Evolutionary conservation across 2,888 invertebrate species (phyloP), one percentile per base, ranked within the genome.

Genomic region (Phengaris arion): DNA sequence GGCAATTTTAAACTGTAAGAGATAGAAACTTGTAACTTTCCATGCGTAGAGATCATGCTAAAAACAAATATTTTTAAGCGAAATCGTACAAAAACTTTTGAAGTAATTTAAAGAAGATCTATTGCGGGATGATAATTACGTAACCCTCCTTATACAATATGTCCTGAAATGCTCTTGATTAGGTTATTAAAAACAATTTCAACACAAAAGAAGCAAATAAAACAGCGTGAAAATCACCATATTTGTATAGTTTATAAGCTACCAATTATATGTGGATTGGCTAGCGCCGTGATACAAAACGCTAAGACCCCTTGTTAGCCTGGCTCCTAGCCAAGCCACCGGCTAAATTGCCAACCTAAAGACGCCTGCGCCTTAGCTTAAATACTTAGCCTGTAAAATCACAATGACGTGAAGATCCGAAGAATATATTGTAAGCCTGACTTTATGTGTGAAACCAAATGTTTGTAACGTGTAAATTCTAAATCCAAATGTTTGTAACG

Each of bases 251-350:
- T 70, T 51, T 35, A 70, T 70, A 70, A 69, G 48, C 69, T 9
- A 22, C 51, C 52, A 52, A 52, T 70, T 70, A 70, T 54, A 72
- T 72, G 54, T 72, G 74, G 68, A 74, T 68, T 48, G 57, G 75
- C 75, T 70, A 70, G 48, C 59, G 69, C 51, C 78, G 79, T 77
- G 76, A 78, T 77, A 81, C 78, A 79, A 78, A 79, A 82, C 78
- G 81, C 79, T 80, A 77, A 77, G 77, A 72, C 77, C 72, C 73
- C 76, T 84, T 84, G 86, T 86, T 85, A 85, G 81, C 79, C 85
- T 87, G 87, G 87, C 85, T 52, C 77, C 78, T 76, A 75, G 82
- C 87, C 87, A 87, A 84, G 79, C 81, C 81, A 79, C 78, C 78
- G 79, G 79, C 79, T 69, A 79, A 80, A 82, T 82, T 80, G 80